Evolutionary conservation across 2,113 vertebrate species (phyloP), one percentile per base, ranked within the genome.

Genomic region (Cololabis saira): DNA sequence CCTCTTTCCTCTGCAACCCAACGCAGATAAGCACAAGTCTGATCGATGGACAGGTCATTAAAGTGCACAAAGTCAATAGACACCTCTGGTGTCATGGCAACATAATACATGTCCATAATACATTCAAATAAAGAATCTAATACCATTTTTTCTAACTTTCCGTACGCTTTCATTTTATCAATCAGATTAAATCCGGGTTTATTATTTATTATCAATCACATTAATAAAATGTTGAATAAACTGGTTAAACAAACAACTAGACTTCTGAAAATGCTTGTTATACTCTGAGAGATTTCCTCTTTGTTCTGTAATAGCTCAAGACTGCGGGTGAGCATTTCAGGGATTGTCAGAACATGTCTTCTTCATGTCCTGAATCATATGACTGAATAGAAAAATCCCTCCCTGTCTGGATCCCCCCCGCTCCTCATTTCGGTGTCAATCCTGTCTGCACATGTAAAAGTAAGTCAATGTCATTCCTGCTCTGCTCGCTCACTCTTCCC

Each of bases 321-420:
- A 61, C 24, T 30, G 13, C 49, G 53, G 58, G 50, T 59, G 30
- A 52, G 50, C 17, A 49, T 27, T 0, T 13, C 2, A 13, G 41
- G 57, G 51, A 76, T 55, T 90, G 88, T 82, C 59, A 64, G 58
- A 66, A 86, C 88, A 76, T 63, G 84, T 33, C 66, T 14, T 73
- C 8, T 30, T 5, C 41, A 30, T 22, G 19, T 62, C 45, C 47
- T 71, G 56, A 80, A 68, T 65, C 24, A 4, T 47, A 57, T 14
- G 3, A 41, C 12, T 64, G 51, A 69, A 74, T 11, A 60, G 53
- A 78, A 79, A 27, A 56, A 72, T 65, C 74, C 55, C 63, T 66
- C 15, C 11, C 54, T 21, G 49, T 71, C 48, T 60, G 50, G 37
- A 63, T 55, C 41, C 37, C 41, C 37, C 17, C 17, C 13, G 14